Conservation (phyloP, 2,797 vertebrate genomes). For the Chrosomus eos region DNA sequence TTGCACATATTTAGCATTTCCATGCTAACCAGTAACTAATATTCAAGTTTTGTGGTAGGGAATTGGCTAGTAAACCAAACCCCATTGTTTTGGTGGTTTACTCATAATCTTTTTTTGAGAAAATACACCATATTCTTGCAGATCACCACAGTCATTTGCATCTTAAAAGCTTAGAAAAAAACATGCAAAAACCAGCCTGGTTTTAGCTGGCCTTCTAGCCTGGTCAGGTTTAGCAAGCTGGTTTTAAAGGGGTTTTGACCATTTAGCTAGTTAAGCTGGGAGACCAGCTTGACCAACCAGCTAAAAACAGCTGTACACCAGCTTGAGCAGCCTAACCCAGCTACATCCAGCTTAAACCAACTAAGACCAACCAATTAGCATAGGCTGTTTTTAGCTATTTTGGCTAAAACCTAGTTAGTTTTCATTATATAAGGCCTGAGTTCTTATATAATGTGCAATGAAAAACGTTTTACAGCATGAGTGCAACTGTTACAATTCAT, state of each 20-base stretch:
- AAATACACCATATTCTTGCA: background rate
- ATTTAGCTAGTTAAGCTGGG: background rate
- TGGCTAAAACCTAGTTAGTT: no score
- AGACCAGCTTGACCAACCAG: background rate
- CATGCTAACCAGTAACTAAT: background rate
- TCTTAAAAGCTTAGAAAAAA: background rate
- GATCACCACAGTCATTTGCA: background rate
- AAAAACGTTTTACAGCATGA: background rate
- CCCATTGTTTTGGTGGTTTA: conserved; percentile 10
- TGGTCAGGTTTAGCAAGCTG: background rate
- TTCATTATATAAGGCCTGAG: background rate
- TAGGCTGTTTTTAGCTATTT: background rate
- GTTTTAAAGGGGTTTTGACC: background rate
- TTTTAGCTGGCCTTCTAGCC: background rate
- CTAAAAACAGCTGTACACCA: background rate
- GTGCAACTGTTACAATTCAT: conserved; percentile 10
- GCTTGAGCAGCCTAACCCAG: background rate
- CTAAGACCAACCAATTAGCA: background rate
- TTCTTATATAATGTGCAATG: background rate
- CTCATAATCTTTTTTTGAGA: background rate
- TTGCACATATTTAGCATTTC: background rate
- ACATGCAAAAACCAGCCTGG: background rate
- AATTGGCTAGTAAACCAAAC: background rate
- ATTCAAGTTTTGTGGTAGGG: background rate
- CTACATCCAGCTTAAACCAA: background rate